These are phyloP conservation scores for Taurulus bubalis DNA, from an alignment of 2,113 vertebrate genomes.

Conservation along the genomic window DNA sequence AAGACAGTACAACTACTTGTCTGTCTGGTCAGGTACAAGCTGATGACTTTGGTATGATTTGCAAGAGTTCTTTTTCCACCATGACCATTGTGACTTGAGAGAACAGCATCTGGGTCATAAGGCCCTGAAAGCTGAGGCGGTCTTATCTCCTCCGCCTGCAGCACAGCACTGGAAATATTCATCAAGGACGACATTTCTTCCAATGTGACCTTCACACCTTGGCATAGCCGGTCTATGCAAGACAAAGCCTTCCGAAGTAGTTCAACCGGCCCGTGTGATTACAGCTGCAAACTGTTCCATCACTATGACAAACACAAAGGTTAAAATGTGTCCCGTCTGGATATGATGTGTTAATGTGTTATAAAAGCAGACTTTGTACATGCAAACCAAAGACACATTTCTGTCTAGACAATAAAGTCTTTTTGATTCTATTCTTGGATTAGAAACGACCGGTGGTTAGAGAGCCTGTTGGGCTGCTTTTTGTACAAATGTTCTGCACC, in stretches of 20 bases:
- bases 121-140: not conserved
- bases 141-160: slow-evolving; percentile 9
- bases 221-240: not conserved
- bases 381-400: not conserved
- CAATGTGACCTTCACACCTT: not conserved
- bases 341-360: not conserved
- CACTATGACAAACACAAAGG: too few species aligned
- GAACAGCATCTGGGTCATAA: not conserved
- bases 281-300: not conserved
- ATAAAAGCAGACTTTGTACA: not conserved
- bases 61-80: not conserved
- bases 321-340: not conserved
- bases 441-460: not conserved
- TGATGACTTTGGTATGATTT: slow-evolving; percentile 4
- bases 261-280: not conserved
- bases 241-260: not conserved
- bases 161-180: not conserved
- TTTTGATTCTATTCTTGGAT: not conserved
- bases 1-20: not conserved
- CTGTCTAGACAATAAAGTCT: not conserved
- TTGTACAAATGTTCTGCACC: not conserved
- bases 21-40: not conserved
- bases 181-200: not conserved
- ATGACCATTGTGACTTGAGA: not conserved
- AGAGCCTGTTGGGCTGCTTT: not conserved